Base-by-base conservation (phyloP, 2,797 vertebrate species). In the Oreonectes daqikongensis region DNA sequence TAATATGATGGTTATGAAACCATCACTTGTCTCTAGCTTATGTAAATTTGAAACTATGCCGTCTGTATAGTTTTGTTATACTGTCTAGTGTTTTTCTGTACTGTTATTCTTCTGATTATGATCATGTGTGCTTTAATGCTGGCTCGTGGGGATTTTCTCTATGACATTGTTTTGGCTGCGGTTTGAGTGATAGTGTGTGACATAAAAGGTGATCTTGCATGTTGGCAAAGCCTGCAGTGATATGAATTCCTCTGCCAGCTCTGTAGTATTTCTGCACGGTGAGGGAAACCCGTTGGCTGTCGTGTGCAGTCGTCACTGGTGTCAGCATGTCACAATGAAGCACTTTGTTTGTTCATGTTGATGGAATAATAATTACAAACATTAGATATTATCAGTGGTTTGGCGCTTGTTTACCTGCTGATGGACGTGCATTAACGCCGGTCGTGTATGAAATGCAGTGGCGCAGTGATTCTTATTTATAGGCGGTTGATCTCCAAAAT, bases 331-430 rank as follows among this genome's bases (percentile, higher is more conserved):
- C 74, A 69, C 26, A 40, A 61, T 76, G 65, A 76, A 76, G 74
- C 65, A 76, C 74, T 68, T 76, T 69, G 73, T 75, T 75, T 75
- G 74, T 61, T 69, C 65, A 26, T 60, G 65, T 69, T 50, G 42
- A 76, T 76, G 74, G 74, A 76, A 61, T 69, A 75, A 67, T 67
- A 76, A 76, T 76, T 59, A 75, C 64, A 67, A 76, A 69, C 55
- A 61, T 50, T 61, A 50, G 74, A 68, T 68, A 75, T 75, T 75
- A 75, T 67, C 64, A 30, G 50, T 18, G 72, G 72, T 30, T 68
- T 59, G 26, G 22, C 44, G 52, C 26, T 75, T 68, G 73, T 66
- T 75, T 75, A 75, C 40, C 18, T 59, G 72, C 18, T 74, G 48
- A 65, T 65, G 60, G 61, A 65, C 8, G 18, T 53, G 61, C 72